Base-by-base conservation (phyloP, 2,888 invertebrate genomes). In the Agelastica alni region DNA sequence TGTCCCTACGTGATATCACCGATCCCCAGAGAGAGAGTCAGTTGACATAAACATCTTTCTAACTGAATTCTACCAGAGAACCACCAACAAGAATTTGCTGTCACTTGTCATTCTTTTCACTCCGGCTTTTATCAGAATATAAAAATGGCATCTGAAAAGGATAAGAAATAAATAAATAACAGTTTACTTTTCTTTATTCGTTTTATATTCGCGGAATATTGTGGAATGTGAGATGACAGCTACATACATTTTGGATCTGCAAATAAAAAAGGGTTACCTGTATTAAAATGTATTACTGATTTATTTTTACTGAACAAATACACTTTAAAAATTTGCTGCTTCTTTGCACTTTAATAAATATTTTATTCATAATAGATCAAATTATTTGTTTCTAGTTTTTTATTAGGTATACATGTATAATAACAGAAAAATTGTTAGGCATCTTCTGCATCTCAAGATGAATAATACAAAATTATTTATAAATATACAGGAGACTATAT, bases 61-160 rank as follows among this genome's bases (percentile, higher is more conserved):
- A 67, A 68, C 64, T 66, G 69, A 70, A 72, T 51, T 51, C 51
- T 41, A 45, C 55, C 31, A 43, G 54, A 49, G 39, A 54, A 70
- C 69, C 68, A 69, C 68, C 70, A 69, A 71, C 67, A 71, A 67
- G 64, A 70, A 69, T 69, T 70, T 63, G 66, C 68, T 72, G 72
- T 74, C 74, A 72, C 68, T 69, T 71, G 74, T 73, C 73, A 71
- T 63, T 69, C 71, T 66, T 64, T 71, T 69, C 70, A 70, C 66
- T 66, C 64, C 62, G 68, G 58, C 62, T 64, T 39, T 67, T 66
- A 59, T 55, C 49, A 17, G 49, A 61, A 60, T 62, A 58, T 60
- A 59, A 59, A 66, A 66, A 65, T 61, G 65, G 61, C 59, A 60
- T 62, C 63, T 62, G 34, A 48, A 53, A 48, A 43, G 48, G 18